Evolutionary conservation across 2,797 vertebrate genomes (phyloP), one percentile per base, ranked within the genome.

Genomic region (Darevskia mixta): DNA sequence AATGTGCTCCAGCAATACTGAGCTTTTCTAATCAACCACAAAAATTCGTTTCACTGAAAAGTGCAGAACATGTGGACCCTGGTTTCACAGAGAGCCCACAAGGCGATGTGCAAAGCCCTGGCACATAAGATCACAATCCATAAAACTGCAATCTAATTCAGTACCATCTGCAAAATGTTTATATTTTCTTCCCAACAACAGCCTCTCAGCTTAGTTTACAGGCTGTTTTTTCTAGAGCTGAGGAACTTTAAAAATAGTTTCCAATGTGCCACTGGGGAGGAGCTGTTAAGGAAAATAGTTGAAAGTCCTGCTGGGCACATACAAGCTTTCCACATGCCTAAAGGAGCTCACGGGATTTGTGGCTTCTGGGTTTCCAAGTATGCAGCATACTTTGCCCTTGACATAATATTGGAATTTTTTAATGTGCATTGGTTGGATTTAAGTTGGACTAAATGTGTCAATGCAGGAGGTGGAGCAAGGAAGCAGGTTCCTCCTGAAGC

Each of bases 331-430:
- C 61, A 83, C 61, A 77, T 55, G 80, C 81, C 80, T 78, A 11
- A 69, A 67, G 25, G 61, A 27, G 17, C 80, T 78, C 73, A 41
- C 4, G 64, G 86, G 81, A 83, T 77, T 87, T 88, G 86, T 88
- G 80, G 80, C 73, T 87, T 77, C 81, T 83, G n/a, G 32, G 71
- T 87, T 87, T 67, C 49, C 49, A 87, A 82, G 41, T 82, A 80
- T 32, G 35, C 73, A 83, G 25, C 86, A 88, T 88, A 88, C 27
- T 88, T 88, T 83, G 43, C 72, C 23, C 73, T 66, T 88, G 77
- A 78, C 35, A 88, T 88, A 88, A 83, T 69, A 69, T 4, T 55
- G 86, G 80, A 83, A 69, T 77, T 18, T 82, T 45, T 76, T 82
- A 82, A 87, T 82, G 71, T 76, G 61, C 55, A n/a, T 77, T 87